A percentile compares a stretch with the other conserved stretches of the same genome.
These are phyloP conservation scores for Mallotus villosus DNA, from an alignment of 2,797 vertebrate genomes.

Conservation along the genomic window DNA sequence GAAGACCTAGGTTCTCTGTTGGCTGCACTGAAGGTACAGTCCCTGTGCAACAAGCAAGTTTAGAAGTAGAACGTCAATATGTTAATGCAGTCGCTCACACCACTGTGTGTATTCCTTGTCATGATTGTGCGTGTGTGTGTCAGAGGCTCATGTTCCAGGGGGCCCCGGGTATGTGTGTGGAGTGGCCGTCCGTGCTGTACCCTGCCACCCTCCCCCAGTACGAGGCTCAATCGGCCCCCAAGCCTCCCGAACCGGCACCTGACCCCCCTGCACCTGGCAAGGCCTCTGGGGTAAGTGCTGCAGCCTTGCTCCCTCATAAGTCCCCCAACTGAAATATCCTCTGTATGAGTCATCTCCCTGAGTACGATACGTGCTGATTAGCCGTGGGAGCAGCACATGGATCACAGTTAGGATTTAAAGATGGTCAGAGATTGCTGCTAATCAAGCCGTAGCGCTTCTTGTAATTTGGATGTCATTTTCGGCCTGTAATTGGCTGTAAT, in stretches of 20 bases:
- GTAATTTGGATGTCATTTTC: too few relatives aligned
- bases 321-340: neutral
- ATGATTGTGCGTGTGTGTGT: conserved; percentile 2
- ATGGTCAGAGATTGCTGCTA: conserved; percentile 1
- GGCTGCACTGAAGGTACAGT: conserved; percentile 87
- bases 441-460: neutral
- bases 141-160: conserved; percentile 96
- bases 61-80: neutral
- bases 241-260: conserved; percentile 64
- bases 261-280: conserved; percentile 62
- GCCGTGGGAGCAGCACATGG: neutral
- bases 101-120: neutral
- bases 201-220: conserved; percentile 90
- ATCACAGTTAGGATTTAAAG: neutral
- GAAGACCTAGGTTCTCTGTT: conserved; percentile 88
- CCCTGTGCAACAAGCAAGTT: neutral
- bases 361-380: too few relatives aligned
- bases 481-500: too few relatives aligned
- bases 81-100: neutral
- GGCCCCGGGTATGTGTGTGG: conserved; percentile 86
- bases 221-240: conserved; percentile 72
- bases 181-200: conserved; percentile 87
- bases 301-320: neutral
- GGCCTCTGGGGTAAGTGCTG: conserved; percentile 59
- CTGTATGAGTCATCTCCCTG: too few relatives aligned